Evolutionary conservation across 2,113 vertebrate genomes (phyloP), one percentile per base, ranked within the genome.

Genomic region (Willisornis vidua): DNA sequence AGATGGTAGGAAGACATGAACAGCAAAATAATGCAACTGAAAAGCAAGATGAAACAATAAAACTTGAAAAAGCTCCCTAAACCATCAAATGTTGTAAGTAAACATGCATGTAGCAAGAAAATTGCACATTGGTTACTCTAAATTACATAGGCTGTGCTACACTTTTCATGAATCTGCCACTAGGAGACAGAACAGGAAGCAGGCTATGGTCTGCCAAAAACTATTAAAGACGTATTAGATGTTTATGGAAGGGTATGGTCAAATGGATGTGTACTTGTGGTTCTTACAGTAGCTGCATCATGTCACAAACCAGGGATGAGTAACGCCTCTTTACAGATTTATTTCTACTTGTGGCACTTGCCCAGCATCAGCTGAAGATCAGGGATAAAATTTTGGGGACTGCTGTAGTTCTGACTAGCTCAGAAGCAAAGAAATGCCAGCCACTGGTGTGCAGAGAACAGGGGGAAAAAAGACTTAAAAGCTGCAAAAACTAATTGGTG

Each of bases 401-500:
- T 81, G 5, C 31, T 65, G 23, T 57, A 81, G 48, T 18, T 77
- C 24, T 93, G 57, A 77, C 41, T 63, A 76, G 33, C 71, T 41
- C 43, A 77, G 28, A 51, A 84, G 43, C 41, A 96, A 80, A 92
- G 61, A 89, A 92, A 81, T 63, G 39, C 12, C 7, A 71, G 48
- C 24, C 62, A 59, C 24, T 78, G 37, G 31, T 51, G 75, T 31
- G 41, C n/a, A 81, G 22, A 54, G 22, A 86, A 76, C 18, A 85
- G n/a, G 4, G 51, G 12, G 3, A 7, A 54, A 81, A 48, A 79
- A 37, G 33, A 41, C 20, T 71, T 71, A 59, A 59, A 81, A 31
- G 7, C 33, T 81, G 61, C 52, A 84, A 78, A 93, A 94, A 68
- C 23, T 75, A 89, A 92, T 70, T 78, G 54, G 25, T 84, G 65